These are phyloP conservation scores for Dendroctonus valens DNA, from an alignment of 1,140 invertebrate genomes.

Conservation along the genomic window DNA sequence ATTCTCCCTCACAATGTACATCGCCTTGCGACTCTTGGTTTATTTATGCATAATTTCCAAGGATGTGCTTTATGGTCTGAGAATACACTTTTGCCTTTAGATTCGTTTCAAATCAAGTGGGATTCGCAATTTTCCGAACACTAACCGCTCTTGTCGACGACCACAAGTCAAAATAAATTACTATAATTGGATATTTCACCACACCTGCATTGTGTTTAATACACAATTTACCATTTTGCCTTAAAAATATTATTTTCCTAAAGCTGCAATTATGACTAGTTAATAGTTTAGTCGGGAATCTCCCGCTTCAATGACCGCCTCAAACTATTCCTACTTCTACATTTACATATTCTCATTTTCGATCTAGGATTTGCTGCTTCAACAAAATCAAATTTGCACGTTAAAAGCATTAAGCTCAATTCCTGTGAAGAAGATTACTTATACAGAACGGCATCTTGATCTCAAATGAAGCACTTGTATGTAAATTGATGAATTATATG, in stretches of 20 bases:
- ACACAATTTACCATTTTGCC: not conserved
- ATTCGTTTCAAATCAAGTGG: conserved; percentile 9
- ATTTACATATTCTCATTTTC: too few species aligned
- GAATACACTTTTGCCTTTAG: conserved; percentile 11
- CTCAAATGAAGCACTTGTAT: conserved; percentile 1
- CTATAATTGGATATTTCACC: conserved; percentile 19
- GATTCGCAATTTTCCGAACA: conserved; percentile 6
- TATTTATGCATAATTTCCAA: conserved; percentile 13
- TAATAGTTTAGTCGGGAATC: too few species aligned
- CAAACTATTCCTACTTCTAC: too few species aligned
- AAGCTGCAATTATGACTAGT: too few species aligned
- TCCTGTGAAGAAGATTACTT: conserved; percentile 4
- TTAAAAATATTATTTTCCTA: not conserved
- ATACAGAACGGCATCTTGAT: not conserved
- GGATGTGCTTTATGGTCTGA: conserved; percentile 5
- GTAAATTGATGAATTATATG: not conserved
- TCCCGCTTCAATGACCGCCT: too few species aligned
- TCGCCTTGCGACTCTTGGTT: not conserved
- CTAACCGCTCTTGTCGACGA: not conserved
- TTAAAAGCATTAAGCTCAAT: not conserved
- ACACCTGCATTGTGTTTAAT: not conserved
- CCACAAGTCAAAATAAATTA: conserved; percentile 12
- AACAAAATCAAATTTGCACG: too few species aligned
- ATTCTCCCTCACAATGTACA: conserved; percentile 11
- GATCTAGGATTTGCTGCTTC: too few species aligned